Evolutionary conservation across 2,888 invertebrate genomes (phyloP), one percentile per base, ranked within the genome.

Genomic region (Tenthredo amoena): DNA sequence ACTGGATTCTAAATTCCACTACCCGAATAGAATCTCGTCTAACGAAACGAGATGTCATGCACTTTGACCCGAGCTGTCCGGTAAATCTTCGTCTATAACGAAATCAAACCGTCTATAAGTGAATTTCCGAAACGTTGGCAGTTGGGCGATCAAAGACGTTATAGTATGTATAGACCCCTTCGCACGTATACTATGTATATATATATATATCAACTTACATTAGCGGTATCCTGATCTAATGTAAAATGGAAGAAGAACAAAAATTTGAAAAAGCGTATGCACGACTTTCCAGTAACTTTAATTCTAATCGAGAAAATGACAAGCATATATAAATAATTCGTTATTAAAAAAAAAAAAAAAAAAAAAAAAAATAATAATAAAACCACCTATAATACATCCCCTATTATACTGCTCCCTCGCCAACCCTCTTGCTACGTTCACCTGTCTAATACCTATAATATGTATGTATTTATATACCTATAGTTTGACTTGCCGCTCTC

Each of bases 41-140:
- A 40, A 74, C 72, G 72, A 43, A 31, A 55, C 34, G 31, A 31
- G 6, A 77, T 55, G 50, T 77, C 50, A 55, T 34, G 77, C 50
- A 77, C 77, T 77, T 55, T 77, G 77, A 77, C 77, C 77, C 77
- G 77, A 77, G 55, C 50, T 50, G 77, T 50, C 77, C 77, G 77
- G 50, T 40, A 34, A 77, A 43, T 43, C 43, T 47, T 43, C 43
- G 40, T 74, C 74, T 40, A 26, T 40, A 43, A 40, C 74, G 21
- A 43, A n/a, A 21, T 40, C 43, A 74, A 74, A 21, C 26, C 74
- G 21, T 72, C 31, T 72, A 72, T 40, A 31, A 31, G 37, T 40
- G 40, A 34, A 72, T 72, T 72, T 37, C 37, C 37, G 34, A 18
- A 72, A 72, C 37, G 74, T 72, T 72, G n/a, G n/a, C 10, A 31